A percentile compares a stretch with the other conserved stretches of the same genome.
Evolutionary conservation across 2,888 invertebrate genomes (phyloP).

Genomic region (Chrysodeixis includens): DNA sequence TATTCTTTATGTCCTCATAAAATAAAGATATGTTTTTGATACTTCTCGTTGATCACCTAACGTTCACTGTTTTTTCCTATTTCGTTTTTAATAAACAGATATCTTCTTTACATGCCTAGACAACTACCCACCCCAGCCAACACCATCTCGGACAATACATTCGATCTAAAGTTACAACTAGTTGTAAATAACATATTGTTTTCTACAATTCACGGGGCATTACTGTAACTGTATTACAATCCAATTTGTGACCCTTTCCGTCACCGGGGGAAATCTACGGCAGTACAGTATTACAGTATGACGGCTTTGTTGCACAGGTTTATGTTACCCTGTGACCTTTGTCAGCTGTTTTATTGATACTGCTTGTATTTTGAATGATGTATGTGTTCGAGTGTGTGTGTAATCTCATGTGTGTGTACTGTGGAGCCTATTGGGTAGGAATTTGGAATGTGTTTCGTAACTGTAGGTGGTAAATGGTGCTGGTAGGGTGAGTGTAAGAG

Average conservation of each 20-base stretch:
- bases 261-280: conserved; percentile 52
- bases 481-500: too few relatives aligned
- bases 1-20: too few relatives aligned
- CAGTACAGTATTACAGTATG: conserved; percentile 46
- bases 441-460: neutral
- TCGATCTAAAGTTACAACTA: neutral
- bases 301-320: conserved; percentile 14
- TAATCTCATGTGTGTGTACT: too few relatives aligned
- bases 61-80: too few relatives aligned
- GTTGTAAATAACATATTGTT: conserved; percentile 13
- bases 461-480: too few relatives aligned
- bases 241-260: conserved; percentile 50
- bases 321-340: conserved; percentile 23
- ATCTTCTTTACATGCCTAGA: neutral
- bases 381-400: too few relatives aligned
- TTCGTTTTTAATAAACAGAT: too few relatives aligned
- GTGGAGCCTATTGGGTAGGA: neutral
- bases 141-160: neutral
- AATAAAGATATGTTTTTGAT: too few relatives aligned
- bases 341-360: conserved; percentile 21
- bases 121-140: neutral
- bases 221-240: conserved; percentile 43
- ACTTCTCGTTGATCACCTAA: too few relatives aligned
- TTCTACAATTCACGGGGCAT: conserved; percentile 34
- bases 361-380: conserved; percentile 1